Percentiles rank a stretch among this genome's conserved stretches.
Conservation (phyloP, 2,888 invertebrate species). For the Andrena dorsata region DNA sequence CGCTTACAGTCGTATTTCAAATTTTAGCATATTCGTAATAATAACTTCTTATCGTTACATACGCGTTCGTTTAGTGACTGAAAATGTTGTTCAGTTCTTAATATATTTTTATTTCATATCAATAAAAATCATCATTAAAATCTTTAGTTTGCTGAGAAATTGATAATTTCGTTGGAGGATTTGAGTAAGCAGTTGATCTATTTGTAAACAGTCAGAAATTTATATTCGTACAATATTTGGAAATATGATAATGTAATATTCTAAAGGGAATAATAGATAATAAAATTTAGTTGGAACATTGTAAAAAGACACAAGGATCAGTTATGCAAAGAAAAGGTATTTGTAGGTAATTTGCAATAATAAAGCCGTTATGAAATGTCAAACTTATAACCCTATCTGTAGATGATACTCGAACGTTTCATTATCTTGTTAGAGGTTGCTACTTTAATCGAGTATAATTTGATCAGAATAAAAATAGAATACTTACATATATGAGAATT, state of each 20-base stretch:
- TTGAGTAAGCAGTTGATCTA: slow-evolving; percentile 54
- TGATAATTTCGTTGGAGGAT: slow-evolving; percentile 14
- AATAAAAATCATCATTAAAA: neutral
- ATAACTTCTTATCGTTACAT: neutral
- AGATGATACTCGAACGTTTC: neutral
- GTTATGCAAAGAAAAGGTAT: slow-evolving; percentile 46
- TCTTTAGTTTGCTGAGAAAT: slow-evolving; percentile 4
- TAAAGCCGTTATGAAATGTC: slow-evolving; percentile 60
- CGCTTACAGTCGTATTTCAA: neutral
- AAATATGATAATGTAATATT: too few species aligned
- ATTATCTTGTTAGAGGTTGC: neutral
- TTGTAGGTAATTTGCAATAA: slow-evolving; percentile 70
- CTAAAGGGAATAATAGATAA: slow-evolving; percentile 2
- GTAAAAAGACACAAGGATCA: slow-evolving; percentile 48
- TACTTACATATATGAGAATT: neutral
- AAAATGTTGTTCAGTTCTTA: neutral
- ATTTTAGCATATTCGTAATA: slow-evolving; percentile 1
- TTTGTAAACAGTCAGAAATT: slow-evolving; percentile 25
- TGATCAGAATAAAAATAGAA: neutral
- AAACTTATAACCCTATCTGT: neutral
- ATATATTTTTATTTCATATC: slow-evolving; percentile 6
- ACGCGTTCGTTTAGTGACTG: neutral
- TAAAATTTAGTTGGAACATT: slow-evolving; percentile 12
- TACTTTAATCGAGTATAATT: neutral
- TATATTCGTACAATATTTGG: slow-evolving; percentile 2